Base-by-base conservation (phyloP, 2,888 invertebrate species). In the Lithodes maja region DNA sequence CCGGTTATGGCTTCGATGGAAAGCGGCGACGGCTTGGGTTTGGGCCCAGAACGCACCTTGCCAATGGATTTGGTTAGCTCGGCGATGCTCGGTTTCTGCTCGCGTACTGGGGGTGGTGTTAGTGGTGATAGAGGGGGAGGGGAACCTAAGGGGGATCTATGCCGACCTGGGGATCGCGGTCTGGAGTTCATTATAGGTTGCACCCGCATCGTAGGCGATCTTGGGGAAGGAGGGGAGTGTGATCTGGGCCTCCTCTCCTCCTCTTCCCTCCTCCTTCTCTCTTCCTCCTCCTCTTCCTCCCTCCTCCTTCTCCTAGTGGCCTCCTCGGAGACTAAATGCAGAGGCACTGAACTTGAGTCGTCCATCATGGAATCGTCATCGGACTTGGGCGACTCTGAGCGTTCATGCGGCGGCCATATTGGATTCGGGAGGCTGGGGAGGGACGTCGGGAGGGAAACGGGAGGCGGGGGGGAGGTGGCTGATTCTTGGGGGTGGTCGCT, bases 1-100 rank as follows among this genome's bases (percentile, higher is more conserved):
- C 91, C 92, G 2, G 92, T 92, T 50, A 92, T 92, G 74, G 92
- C 90, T 54, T 92, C 91, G 55, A 93, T 91, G 53, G 92, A 92
- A 50, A 92, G 86, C 3, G 92, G 92, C 33, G 92, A 92, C 1
- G 92, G 92, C 86, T 92, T 92, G 12, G 92, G 92, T 84, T 92
- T 92, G 78, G 90, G 82, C n/a, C 90, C 90, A n/a, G 86, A 75
- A 9, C 89, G 81, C 7, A 61, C 83, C 68, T 90, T 86, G 17
- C 74, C 84, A n/a, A 78, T 68, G 12, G 71, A 83, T 9, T 69
- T 52, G 12, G 74, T 80, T 54, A 85, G 86, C 50, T 53, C 71
- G 33, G 77, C 50, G 71, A 69, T 33, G 61, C 81, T 52, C 15
- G 81, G 80, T 17, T 90, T 91, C 15, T 89, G 90, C 7, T 91